Evolutionary conservation across 2,888 invertebrate species (phyloP).

Genomic region (Pteria penguin): DNA sequence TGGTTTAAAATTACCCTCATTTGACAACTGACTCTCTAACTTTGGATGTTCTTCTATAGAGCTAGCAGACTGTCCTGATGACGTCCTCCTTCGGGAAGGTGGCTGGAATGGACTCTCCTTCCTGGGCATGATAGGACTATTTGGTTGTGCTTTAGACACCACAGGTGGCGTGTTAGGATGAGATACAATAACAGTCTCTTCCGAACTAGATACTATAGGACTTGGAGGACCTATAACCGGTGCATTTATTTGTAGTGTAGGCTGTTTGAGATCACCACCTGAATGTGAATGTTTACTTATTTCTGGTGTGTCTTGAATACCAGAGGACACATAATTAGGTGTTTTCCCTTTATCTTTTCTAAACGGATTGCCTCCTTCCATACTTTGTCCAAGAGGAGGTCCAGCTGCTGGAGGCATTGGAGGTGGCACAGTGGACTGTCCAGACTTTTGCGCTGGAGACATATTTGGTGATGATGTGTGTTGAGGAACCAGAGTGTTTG

Average conservation of each 20-base stretch:
- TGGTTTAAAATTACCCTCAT: neutral
- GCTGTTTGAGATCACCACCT: conserved; percentile 1
- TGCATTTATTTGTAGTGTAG: neutral
- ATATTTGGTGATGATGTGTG: conserved; percentile 40
- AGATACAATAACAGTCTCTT: conserved; percentile 9
- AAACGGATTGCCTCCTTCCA: conserved; percentile 51
- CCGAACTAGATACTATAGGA: conserved; percentile 28
- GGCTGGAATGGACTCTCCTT: conserved; percentile 65
- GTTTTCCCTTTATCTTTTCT: conserved; percentile 40
- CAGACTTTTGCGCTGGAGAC: conserved; percentile 4
- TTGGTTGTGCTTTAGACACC: conserved; percentile 29
- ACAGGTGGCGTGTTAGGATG: conserved; percentile 14
- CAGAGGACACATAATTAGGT: conserved; percentile 12
- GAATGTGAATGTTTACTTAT: too few relatives aligned
- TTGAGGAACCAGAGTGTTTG: conserved; percentile 28
- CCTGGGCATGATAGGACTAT: conserved; percentile 60
- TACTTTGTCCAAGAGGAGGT: conserved; percentile 30
- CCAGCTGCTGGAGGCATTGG: conserved; percentile 42
- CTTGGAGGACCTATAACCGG: conserved; percentile 16
- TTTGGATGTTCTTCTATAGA: conserved; percentile 32
- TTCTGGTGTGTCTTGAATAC: neutral
- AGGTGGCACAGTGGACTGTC: neutral
- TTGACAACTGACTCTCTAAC: conserved; percentile 21
- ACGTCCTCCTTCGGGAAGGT: conserved; percentile 40
- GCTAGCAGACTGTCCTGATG: conserved; percentile 40